phyloP scores from a whole-genome alignment of 2,797 vertebrate species.

The Takifugu rubripes region DNA sequence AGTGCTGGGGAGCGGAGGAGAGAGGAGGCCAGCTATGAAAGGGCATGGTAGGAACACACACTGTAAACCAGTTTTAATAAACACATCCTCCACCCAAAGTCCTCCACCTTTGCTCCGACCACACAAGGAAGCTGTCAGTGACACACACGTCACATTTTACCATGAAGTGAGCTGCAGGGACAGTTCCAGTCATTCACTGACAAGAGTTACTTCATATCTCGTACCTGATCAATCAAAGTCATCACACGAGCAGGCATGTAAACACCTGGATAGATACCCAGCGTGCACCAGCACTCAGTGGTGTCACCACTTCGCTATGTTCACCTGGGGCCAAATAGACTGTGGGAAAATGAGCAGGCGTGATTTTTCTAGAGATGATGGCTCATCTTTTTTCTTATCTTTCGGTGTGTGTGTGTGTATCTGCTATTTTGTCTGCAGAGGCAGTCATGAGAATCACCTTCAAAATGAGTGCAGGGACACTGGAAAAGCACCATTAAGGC shows the following conservation, averaged over 20 bases:
- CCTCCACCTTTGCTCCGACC: too few species aligned
- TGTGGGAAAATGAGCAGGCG: conserved; percentile 61
- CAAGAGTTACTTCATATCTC: too few species aligned
- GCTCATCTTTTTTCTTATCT: conserved; percentile 53
- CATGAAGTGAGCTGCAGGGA: too few species aligned
- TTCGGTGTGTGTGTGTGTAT: conserved; percentile 4
- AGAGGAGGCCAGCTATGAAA: conserved; percentile 1
- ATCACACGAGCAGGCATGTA: conserved; percentile 13
- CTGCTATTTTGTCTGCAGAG: conserved; percentile 43
- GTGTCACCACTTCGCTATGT: conserved; percentile 58
- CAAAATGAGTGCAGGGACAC: conserved; percentile 26
- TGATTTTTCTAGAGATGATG: conserved; percentile 56
- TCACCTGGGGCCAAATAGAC: conserved; percentile 57
- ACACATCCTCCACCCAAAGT: too few species aligned
- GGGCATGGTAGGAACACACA: not conserved
- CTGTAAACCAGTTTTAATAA: too few species aligned
- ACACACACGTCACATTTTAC: not conserved
- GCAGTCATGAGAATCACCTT: conserved; percentile 28
- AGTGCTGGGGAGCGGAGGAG: conserved; percentile 16
- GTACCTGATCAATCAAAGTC: conserved; percentile 17
- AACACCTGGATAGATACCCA: conserved; percentile 19
- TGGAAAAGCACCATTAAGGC: too few species aligned
- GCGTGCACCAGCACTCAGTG: conserved; percentile 37
- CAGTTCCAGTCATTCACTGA: too few species aligned
- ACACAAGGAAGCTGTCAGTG: not conserved